Conservation (phyloP, 2,888 invertebrate genomes). For the Drosophila hamatofila region DNA sequence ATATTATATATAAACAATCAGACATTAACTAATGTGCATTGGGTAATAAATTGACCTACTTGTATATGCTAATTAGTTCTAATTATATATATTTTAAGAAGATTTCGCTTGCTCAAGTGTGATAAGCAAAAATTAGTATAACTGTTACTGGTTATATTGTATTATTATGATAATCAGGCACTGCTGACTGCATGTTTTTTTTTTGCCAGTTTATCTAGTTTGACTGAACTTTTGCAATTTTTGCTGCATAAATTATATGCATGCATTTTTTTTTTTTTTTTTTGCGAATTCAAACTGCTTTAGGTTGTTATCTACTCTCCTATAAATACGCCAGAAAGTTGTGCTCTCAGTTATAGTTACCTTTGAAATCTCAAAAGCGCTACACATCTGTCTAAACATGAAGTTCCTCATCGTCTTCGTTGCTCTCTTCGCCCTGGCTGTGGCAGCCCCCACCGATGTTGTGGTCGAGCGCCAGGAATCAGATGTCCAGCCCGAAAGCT, state of each 20-base stretch:
- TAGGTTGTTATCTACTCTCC: background rate
- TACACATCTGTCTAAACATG: slow-evolving; percentile 55
- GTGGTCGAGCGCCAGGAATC: background rate
- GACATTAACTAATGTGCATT: background rate
- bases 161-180: slow-evolving; percentile 1
- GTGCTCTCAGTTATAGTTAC: slow-evolving; percentile 38
- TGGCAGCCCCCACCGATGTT: slow-evolving; percentile 61
- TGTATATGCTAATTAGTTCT: background rate
- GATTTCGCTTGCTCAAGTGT: background rate
- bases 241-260: background rate
- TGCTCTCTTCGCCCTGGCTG: slow-evolving; percentile 71
- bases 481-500: background rate
- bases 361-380: slow-evolving; percentile 53
- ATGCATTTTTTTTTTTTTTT: background rate
- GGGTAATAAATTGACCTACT: background rate
- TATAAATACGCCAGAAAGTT: slow-evolving; percentile 37
- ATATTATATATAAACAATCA: background rate
- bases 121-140: no score
- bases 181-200: background rate
- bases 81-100: background rate
- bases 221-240: background rate
- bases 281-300: background rate
- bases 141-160: background rate
- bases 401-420: slow-evolving; percentile 77
- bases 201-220: slow-evolving; percentile 11